Base-by-base conservation (phyloP, 1,140 invertebrate species). In the Cydia amplana region DNA sequence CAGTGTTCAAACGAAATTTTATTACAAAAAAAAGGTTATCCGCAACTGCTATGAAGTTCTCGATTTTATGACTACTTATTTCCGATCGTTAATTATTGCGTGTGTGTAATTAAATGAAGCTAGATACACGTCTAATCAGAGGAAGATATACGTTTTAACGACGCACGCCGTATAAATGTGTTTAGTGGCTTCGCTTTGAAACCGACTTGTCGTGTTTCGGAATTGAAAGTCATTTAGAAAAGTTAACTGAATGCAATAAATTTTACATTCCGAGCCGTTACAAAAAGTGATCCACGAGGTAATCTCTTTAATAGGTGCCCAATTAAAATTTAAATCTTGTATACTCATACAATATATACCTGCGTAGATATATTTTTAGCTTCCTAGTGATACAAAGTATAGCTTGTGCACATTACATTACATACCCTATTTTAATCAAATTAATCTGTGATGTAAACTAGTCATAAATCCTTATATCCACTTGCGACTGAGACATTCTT, bases 161-260 rank as follows among this genome's bases (percentile, higher is more conserved):
- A 73, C 77, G 32, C 23, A 32, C 65, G 65, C 65, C 51, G 46
- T 64, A 46, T 67, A 63, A 51, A 28, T 74, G 78, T 79, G 74
- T 80, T 79, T 60, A 73, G 76, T 60, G 75, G 74, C 77, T 81
- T 81, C 73, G 74, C 73, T 74, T 28, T 75, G 32, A 74, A 73
- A 67, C 74, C 74, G 76, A 80, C 79, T 43, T 82, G 72, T 80
- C 76, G 73, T 82, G 80, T 87, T 84, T 85, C 76, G 78, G 78
- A 85, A 87, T 87, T 83, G 85, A 85, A 89, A 86, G 83, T 81
- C 82, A 85, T 88, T 88, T 86, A 85, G 80, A 87, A 85, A 87
- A 90, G n/a, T 73, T 73, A 73, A 72, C 75, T 40, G 83, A 85
- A 88, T 80, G 80, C 81, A 83, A 87, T 91, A 88, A 91, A 89